Evolutionary conservation across 2,888 invertebrate species (phyloP).

Genomic region (Lottia scabra): DNA sequence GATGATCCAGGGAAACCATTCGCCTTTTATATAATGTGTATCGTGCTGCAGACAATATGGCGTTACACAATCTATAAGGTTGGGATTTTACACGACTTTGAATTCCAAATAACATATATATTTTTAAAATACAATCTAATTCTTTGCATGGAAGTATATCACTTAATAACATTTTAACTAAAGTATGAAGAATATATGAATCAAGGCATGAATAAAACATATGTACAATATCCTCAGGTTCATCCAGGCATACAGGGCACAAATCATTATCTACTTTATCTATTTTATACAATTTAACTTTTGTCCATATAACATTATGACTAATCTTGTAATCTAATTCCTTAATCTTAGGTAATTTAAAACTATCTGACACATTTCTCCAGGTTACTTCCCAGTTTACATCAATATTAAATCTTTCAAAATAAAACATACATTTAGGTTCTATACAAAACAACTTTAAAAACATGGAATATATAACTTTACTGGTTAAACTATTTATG

Average conservation of each 20-base stretch:
- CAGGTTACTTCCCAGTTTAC: not conserved
- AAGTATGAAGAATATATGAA: not conserved
- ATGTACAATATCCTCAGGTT: not conserved
- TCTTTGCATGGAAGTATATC: not conserved
- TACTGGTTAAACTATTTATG: not conserved
- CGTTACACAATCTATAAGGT: not conserved
- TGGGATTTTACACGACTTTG: not conserved
- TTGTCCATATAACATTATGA: not conserved
- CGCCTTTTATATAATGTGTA: not conserved
- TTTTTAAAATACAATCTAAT: not conserved
- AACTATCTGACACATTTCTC: not conserved
- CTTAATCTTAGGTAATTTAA: not conserved
- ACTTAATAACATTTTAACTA: not conserved
- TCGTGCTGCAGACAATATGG: not conserved
- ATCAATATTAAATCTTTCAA: not conserved
- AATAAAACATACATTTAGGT: not conserved
- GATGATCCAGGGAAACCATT: not conserved
- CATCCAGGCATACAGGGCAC: not conserved
- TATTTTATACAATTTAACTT: not conserved
- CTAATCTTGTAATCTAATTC: not conserved
- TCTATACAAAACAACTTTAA: not conserved
- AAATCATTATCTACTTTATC: not conserved
- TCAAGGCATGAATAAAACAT: not conserved
- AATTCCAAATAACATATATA: not conserved
- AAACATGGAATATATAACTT: not conserved